Evolutionary conservation across 2,888 invertebrate species (phyloP), one percentile per base, ranked within the genome.

Genomic region (Drosophila quasianomalipes): DNA sequence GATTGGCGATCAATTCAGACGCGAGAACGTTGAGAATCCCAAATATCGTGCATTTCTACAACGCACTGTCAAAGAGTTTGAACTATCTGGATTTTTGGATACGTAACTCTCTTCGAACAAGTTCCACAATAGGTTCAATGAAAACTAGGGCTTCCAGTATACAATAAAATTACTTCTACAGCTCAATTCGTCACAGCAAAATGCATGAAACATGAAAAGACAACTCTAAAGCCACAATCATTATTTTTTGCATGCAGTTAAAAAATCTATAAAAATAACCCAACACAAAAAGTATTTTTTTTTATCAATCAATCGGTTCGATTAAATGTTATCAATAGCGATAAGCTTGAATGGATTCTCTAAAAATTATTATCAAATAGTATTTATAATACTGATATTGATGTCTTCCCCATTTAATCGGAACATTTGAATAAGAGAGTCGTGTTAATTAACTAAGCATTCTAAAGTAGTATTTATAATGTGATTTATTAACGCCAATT

Each of bases 71-170:
- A 92, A 93, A 35, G 93, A 93, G 66, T 93, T 93, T 41, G 93
- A 93, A 76, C 72, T 93, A 30, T 89, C 89, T 26, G 93, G 93
- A 1, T 93, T 93, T 75, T 82, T 93, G 66, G 93, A 93, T 73
- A 58, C 82, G 4, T 92, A 90, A 74, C 10, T 41, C 5, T 22
- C 9, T 3, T 7, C 10, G 9, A 14, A 35, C 16, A 6, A 52
- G 5, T 0, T 35, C 12, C 41, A 41, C 41, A 41, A n/a, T 10
- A 9, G 49, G 44, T n/a, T 31, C 30, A 5, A 65, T 12, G 6
- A 44, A 54, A 30, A 54, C 26, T n/a, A 37, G 79, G 19, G 57
- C 73, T 76, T 80, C 60, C 70, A 66, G 30, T 39, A 19, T 14
- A 30, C 16, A 55, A 31, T 52, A 28, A 60, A 57, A 14, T 16